Conservation (phyloP, 2,113 vertebrate species). For the Ptychochromis oligacanthus region DNA sequence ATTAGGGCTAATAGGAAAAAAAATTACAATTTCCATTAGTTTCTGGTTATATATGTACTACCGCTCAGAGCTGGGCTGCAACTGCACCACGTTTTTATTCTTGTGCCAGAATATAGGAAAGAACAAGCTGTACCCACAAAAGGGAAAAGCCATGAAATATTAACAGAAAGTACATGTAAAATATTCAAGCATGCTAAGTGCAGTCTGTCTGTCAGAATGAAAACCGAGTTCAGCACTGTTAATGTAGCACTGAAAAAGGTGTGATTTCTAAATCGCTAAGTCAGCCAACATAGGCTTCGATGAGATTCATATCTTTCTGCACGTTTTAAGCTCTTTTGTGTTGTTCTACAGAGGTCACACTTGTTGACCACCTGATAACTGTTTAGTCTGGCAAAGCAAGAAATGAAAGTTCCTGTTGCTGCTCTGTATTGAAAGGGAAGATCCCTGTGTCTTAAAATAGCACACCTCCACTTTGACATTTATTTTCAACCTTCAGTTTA, state of each 20-base stretch:
- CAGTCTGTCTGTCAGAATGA: neutral
- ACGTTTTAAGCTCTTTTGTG: neutral
- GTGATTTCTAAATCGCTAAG: neutral
- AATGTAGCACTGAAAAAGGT: neutral
- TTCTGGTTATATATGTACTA: neutral
- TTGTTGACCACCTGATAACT: neutral
- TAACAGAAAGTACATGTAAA: conserved; percentile 31
- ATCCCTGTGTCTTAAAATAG: conserved; percentile 20
- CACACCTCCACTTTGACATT: neutral
- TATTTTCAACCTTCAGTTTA: neutral
- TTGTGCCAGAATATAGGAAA: neutral
- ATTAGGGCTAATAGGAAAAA: neutral
- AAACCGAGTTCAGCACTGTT: neutral
- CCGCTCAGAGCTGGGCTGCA: neutral
- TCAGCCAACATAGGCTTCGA: neutral
- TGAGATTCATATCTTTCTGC: neutral
- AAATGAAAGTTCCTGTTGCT: conserved; percentile 24
- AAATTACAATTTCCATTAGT: neutral
- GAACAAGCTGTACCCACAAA: neutral
- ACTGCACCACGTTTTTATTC: neutral
- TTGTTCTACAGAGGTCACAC: neutral
- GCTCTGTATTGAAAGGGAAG: neutral
- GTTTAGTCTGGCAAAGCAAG: neutral
- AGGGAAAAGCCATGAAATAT: conserved; percentile 38
- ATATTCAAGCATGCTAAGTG: conserved; percentile 43